A percentile compares a stretch with the other conserved stretches of the same genome.
Conservation (phyloP, 1,140 invertebrate genomes). For the Camponotus floridanus region DNA sequence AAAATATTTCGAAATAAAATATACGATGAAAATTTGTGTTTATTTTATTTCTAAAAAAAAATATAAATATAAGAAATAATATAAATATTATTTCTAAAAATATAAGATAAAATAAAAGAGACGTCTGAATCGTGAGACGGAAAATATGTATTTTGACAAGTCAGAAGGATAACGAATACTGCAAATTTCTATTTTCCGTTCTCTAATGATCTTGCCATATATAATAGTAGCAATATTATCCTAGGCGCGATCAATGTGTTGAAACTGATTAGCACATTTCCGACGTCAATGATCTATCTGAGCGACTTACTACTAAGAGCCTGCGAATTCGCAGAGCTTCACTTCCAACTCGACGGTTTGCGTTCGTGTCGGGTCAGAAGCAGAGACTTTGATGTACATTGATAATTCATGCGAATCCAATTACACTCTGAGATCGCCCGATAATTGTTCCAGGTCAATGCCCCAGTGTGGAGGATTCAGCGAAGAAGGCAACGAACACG, state of each 20-base stretch:
- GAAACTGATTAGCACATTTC: conserved; percentile 24
- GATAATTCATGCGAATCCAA: conserved; percentile 80
- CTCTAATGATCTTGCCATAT: not conserved
- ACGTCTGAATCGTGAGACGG: no score
- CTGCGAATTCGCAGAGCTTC: conserved; percentile 33
- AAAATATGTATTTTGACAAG: not conserved
- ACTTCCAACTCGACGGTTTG: conserved; percentile 27
- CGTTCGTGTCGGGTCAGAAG: not conserved
- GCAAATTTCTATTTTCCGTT: not conserved
- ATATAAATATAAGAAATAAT: no score
- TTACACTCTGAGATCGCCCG: conserved; percentile 79
- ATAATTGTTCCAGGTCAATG: conserved; percentile 80
- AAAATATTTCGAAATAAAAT: not conserved
- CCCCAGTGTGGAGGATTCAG: conserved; percentile 64
- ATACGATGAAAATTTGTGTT: not conserved
- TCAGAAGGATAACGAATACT: not conserved
- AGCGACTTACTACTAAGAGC: not conserved
- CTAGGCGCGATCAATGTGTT: not conserved
- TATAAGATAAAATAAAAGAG: not conserved
- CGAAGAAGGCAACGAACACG: conserved; percentile 60
- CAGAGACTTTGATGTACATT: conserved; percentile 66
- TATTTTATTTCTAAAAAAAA: no score
- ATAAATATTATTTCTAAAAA: not conserved
- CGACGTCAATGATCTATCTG: conserved; percentile 21
- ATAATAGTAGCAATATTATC: not conserved